Conservation (phyloP, 2,888 invertebrate genomes). For the Diaprepes abbreviatus region DNA sequence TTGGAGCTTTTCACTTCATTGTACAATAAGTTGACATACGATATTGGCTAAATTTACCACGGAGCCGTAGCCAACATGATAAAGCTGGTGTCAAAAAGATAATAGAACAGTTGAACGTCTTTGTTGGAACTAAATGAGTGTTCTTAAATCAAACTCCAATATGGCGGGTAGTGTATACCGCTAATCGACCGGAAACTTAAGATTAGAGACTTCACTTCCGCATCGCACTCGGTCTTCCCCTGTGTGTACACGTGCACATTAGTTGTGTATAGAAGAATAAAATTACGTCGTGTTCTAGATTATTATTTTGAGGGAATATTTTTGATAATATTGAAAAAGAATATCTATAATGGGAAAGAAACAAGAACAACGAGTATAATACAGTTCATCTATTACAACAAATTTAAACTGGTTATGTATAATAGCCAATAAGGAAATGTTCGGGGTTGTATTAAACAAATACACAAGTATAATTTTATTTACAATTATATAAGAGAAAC, state of each 20-base stretch:
- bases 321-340: no score
- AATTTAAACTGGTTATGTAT: no score
- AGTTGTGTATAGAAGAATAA: not conserved
- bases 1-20: slow-evolving; percentile 57
- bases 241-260: slow-evolving; percentile 27
- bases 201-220: slow-evolving; percentile 64
- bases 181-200: slow-evolving; percentile 69
- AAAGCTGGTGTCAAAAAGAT: slow-evolving; percentile 66
- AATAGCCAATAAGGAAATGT: no score
- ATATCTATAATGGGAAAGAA: no score
- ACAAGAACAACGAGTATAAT: no score
- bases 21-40: slow-evolving; percentile 59
- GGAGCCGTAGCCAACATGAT: slow-evolving; percentile 59
- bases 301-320: no score
- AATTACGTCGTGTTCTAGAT: no score
- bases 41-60: slow-evolving; percentile 63
- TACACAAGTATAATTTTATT: no score
- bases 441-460: no score
- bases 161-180: slow-evolving; percentile 67
- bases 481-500: no score
- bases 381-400: no score
- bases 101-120: slow-evolving; percentile 67
- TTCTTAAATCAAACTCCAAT: slow-evolving; percentile 70
- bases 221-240: slow-evolving; percentile 32
- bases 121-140: slow-evolving; percentile 68